Base-by-base conservation (phyloP, 1,140 invertebrate genomes). In the Sinella curviseta region DNA sequence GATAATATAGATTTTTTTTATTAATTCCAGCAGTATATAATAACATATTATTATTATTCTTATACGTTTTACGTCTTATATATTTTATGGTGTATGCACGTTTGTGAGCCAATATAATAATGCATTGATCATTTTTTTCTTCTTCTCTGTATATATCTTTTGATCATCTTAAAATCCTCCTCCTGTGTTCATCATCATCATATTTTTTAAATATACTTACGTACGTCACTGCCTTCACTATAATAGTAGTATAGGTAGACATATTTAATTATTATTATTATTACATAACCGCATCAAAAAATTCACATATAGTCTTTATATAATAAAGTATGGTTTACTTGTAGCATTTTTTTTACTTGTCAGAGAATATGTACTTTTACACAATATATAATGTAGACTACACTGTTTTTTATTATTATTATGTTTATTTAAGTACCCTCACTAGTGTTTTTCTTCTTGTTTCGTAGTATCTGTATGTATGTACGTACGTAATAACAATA, bases 51-150 rank as follows among this genome's bases (percentile, higher is more conserved):
- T 48, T 8, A n/a, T n/a, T 17, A 4, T 65, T 65, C 24, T n/a
- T 65, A 17, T 65, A 4, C 24, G 26, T 65, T 12, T 4, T 65
- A 65, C 39, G 26, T 65, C 26, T n/a, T 65, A n/a, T 65, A 12
- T 17, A n/a, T 26, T 17, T 65, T 65, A 65, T 8, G 57, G 26
- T 26, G 26, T 65, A 65, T 65, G 57, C 57, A 65, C 57, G 57
- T 65, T 65, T 65, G 57, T 65, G 57, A 65, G 57, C 57, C 57
- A 65, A 48, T 48, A 48, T 48, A 48, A 65, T 65, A 65, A 65
- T 65, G 57, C 57, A 65, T 65, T 65, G 16, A n/a, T n/a, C 16
- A 65, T 65, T n/a, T 65, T n/a, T 65, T 26, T 65, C 8, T 16
- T 14, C 8, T 65, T 65, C 20, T n/a, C n/a, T n/a, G n/a, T 48